Evolutionary conservation across 2,113 vertebrate species (phyloP).

Genomic region (Oryzias curvinotus): DNA sequence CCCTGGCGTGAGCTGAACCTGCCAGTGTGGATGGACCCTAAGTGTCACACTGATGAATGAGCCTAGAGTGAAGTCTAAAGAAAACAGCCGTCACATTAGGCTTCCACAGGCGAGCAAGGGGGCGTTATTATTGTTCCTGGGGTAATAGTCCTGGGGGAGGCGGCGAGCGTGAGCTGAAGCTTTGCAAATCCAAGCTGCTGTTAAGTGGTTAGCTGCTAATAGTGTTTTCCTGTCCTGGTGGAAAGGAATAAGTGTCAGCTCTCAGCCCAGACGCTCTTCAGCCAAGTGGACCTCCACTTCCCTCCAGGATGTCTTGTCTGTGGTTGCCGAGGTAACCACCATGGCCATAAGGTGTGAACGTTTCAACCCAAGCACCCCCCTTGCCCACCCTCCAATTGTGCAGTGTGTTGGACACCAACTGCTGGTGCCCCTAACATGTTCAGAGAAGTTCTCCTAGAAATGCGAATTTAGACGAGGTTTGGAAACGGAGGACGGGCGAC

Average conservation of each 20-base stretch:
- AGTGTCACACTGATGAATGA: slow-evolving; percentile 43
- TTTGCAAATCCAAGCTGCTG: slow-evolving; percentile 64
- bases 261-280: slow-evolving; percentile 25
- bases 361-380: slow-evolving; percentile 40
- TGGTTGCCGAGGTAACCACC: slow-evolving; percentile 19
- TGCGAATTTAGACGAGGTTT: slow-evolving; percentile 31
- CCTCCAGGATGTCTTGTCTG: slow-evolving; percentile 27
- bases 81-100: slow-evolving; percentile 71
- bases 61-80: slow-evolving; percentile 39
- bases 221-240: slow-evolving; percentile 74
- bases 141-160: slow-evolving; percentile 75
- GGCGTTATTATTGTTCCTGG: slow-evolving; percentile 75
- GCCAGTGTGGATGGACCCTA: no score
- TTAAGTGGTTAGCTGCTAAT: slow-evolving; percentile 74
- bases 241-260: slow-evolving; percentile 57
- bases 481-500: slow-evolving; percentile 4
- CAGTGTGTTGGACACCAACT: neutral
- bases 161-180: slow-evolving; percentile 34
- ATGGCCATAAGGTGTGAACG: slow-evolving; percentile 41
- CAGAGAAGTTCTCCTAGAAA: slow-evolving; percentile 9
- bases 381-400: slow-evolving; percentile 1
- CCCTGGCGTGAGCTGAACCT: no score
- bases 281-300: slow-evolving; percentile 22
- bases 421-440: slow-evolving; percentile 9
- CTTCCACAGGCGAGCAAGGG: slow-evolving; percentile 47